A percentile compares a stretch with the other conserved stretches of the same genome.
Conservation (phyloP, 2,797 vertebrate species). For the Antennarius maculatus region DNA sequence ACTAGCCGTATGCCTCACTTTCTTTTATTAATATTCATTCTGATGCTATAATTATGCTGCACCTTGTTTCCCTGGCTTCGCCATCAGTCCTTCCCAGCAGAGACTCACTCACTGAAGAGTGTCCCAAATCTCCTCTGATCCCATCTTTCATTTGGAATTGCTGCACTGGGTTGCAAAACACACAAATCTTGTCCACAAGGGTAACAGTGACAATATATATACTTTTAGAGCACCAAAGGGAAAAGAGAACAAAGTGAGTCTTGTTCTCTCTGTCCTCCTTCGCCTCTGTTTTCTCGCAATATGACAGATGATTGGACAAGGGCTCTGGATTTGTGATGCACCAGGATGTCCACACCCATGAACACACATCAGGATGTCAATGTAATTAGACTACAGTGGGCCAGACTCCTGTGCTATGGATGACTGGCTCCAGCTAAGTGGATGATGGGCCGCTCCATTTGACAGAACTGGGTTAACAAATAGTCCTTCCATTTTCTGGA, state of each 20-base stretch:
- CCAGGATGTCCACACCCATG: slow-evolving; percentile 37
- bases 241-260: slow-evolving; percentile 7
- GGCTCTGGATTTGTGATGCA: slow-evolving; percentile 38
- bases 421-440: slow-evolving; percentile 69
- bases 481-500: slow-evolving; percentile 40
- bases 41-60: slow-evolving; percentile 19
- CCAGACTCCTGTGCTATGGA: slow-evolving; percentile 55
- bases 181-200: slow-evolving; percentile 2
- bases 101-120: slow-evolving; percentile 10
- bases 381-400: slow-evolving; percentile 69
- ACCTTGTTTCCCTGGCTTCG: slow-evolving; percentile 23
- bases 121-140: slow-evolving; percentile 10
- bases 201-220: slow-evolving; percentile 16
- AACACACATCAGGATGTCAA: slow-evolving; percentile 55
- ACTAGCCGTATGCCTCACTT: not conserved
- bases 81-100: slow-evolving; percentile 20
- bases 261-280: slow-evolving; percentile 23
- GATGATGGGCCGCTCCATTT: slow-evolving; percentile 58
- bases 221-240: slow-evolving; percentile 7
- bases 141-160: slow-evolving; percentile 28
- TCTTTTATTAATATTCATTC: slow-evolving; percentile 48
- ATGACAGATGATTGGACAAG: slow-evolving; percentile 20
- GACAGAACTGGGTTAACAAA: slow-evolving; percentile 83
- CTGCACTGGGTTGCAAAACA: slow-evolving; percentile 16
- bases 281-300: slow-evolving; percentile 9